Base-by-base conservation (phyloP, 2,888 invertebrate genomes). In the Apamea sordens region DNA sequence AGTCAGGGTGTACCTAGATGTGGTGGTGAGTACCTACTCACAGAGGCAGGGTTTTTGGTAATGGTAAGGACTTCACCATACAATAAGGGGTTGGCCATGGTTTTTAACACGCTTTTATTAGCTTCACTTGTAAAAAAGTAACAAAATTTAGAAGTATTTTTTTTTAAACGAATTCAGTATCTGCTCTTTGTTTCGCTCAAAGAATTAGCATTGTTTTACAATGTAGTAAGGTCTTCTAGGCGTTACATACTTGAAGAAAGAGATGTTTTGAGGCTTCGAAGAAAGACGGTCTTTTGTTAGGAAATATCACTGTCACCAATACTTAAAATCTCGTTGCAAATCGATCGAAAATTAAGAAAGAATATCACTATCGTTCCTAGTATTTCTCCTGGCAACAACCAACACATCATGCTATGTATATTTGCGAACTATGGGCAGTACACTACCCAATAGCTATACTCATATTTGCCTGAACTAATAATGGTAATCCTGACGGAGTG, bases 381-480 rank as follows among this genome's bases (percentile, higher is more conserved):
- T 13, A 36, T 15, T 64, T 69, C 44, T 47, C 6, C 8, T 21
- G 28, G n/a, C 32, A n/a, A 64, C 24, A 21, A 61, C 10, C 32
- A 36, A 68, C 41, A 44, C 15, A 15, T 36, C 2, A 41, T 18
- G 13, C 36, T 24, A 36, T 47, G 5, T 10, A 63, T 47, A 73
- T 73, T 80, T 80, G 13, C 67, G 4, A 74, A 28, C 0, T 15
- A 13, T 47, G 47, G 24, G 44, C 61, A 68, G 11, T n/a, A 32
- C 1, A 28, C 56, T 56, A 59, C 59, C n/a, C 21, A 44, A 44
- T 24, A 67, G 41, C 28, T n/a, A 8, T 10, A 50, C 70, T 61
- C 67, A 36, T 71, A 59, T 64, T 82, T 83, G 24, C 59, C 32
- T 44, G 44, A 59, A 50, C 50, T 82, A 73, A 81, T 76, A 82